Conservation (phyloP, 2,113 vertebrate genomes). For the Paratilapia polleni region DNA sequence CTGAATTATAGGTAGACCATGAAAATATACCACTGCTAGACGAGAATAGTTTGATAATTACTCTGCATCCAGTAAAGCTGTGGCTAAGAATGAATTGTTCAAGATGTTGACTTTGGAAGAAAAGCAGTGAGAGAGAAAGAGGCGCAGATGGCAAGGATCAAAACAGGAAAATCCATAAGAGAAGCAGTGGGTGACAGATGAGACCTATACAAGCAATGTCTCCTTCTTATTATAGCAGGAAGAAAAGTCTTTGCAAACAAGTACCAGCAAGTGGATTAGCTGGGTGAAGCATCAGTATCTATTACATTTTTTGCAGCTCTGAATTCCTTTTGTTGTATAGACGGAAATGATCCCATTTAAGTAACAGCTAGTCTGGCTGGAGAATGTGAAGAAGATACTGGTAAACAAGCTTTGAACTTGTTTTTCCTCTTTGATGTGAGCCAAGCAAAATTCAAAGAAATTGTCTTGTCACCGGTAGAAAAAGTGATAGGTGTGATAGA, state of each 20-base stretch:
- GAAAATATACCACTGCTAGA: conserved; percentile 9
- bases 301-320: conserved; percentile 16
- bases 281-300: conserved; percentile 43
- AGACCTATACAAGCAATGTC: conserved; percentile 55
- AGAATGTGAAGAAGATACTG: conserved; percentile 17
- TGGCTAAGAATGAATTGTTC: conserved; percentile 57
- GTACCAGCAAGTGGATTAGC: conserved; percentile 69
- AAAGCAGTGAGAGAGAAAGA: conserved; percentile 49
- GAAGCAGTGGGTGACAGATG: conserved; percentile 72
- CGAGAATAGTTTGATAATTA: conserved; percentile 35
- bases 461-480: conserved; percentile 1
- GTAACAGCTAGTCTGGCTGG: conserved; percentile 32
- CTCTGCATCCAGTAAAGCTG: conserved; percentile 21
- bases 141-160: conserved; percentile 74
- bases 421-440: conserved; percentile 18
- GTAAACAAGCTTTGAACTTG: conserved; percentile 27
- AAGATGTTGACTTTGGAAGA: conserved; percentile 46
- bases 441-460: conserved; percentile 1
- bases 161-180: conserved; percentile 72
- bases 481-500: conserved; percentile 4
- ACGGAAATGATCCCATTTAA: conserved; percentile 36
- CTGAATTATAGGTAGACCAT: not conserved
- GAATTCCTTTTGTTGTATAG: conserved; percentile 38
- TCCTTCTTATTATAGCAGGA: conserved; percentile 62
- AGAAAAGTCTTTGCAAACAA: conserved; percentile 61